Evolutionary conservation across 2,113 vertebrate genomes (phyloP).

Genomic region (Chaetorhynchus papuensis): DNA sequence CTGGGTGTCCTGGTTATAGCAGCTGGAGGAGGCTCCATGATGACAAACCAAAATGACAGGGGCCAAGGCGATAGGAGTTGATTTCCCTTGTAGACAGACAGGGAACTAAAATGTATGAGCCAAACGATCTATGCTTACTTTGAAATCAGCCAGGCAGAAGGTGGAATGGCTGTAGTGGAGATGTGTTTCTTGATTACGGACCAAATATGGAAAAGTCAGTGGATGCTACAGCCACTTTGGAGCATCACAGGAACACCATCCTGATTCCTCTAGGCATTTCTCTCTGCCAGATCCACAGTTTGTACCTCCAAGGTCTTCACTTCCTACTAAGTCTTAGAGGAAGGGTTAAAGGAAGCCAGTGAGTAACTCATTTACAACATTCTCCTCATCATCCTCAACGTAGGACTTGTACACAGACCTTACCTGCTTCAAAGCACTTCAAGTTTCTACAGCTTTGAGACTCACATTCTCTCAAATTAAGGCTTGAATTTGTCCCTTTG

Average conservation of each 20-base stretch:
- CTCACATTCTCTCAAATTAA: background rate
- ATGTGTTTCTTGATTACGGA: background rate
- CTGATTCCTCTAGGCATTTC: background rate
- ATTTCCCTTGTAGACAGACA: background rate
- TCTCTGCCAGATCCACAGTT: background rate
- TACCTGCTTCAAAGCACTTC: background rate
- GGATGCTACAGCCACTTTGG: background rate
- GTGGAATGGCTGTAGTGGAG: background rate
- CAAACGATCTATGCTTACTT: background rate
- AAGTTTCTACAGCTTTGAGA: background rate
- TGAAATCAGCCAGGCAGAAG: background rate
- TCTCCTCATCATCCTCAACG: background rate
- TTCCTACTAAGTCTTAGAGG: background rate
- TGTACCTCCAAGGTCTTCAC: background rate
- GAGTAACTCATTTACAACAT: background rate
- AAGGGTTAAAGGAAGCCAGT: background rate
- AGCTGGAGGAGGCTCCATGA: background rate
- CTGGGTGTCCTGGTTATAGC: background rate
- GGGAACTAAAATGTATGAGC: background rate
- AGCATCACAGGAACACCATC: background rate
- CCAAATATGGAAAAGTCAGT: background rate
- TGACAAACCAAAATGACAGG: background rate
- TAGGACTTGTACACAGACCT: fast-evolving
- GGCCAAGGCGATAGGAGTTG: background rate
- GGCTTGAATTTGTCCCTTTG: background rate